phyloP scores from a whole-genome alignment of 2,797 vertebrate species.

The Leuciscus waleckii region DNA sequence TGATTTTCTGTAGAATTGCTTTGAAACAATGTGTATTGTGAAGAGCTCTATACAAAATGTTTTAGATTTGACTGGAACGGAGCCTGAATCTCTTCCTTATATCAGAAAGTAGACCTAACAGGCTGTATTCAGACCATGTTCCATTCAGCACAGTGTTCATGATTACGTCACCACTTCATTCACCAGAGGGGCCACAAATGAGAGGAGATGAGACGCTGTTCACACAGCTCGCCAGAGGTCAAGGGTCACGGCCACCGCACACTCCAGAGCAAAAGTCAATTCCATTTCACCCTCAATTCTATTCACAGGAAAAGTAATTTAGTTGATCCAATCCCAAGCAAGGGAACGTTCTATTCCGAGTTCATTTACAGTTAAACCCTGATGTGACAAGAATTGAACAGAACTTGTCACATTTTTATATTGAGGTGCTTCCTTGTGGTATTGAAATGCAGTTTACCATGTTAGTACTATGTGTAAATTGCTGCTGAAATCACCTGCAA shows the following conservation, averaged over 20 bases:
- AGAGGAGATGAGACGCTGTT: constrained; percentile 46
- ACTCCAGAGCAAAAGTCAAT: constrained; percentile 36
- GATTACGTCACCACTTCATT: constrained; percentile 33
- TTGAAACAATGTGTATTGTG: background rate
- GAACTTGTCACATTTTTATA: constrained; percentile 27
- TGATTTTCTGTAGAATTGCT: background rate
- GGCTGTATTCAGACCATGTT: constrained; percentile 12
- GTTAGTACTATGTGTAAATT: constrained; percentile 19
- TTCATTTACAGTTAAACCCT: constrained; percentile 7
- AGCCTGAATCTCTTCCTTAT: background rate
- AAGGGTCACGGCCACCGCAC: constrained; percentile 33
- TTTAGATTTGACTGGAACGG: background rate
- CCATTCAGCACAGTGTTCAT: background rate
- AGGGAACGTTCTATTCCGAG: background rate
- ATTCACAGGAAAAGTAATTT: constrained; percentile 41
- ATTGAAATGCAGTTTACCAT: constrained; percentile 5
- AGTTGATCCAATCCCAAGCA: constrained; percentile 28
- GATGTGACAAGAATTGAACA: constrained; percentile 18
- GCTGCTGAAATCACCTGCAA: constrained; percentile 25
- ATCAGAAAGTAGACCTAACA: background rate
- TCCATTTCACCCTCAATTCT: constrained; percentile 49
- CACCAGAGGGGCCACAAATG: constrained; percentile 44
- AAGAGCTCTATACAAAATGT: background rate
- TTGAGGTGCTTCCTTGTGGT: constrained; percentile 12
- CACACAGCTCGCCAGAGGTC: constrained; percentile 25